Evolutionary conservation across 2,888 invertebrate genomes (phyloP).

Genomic region (Ectemnius lituratus): DNA sequence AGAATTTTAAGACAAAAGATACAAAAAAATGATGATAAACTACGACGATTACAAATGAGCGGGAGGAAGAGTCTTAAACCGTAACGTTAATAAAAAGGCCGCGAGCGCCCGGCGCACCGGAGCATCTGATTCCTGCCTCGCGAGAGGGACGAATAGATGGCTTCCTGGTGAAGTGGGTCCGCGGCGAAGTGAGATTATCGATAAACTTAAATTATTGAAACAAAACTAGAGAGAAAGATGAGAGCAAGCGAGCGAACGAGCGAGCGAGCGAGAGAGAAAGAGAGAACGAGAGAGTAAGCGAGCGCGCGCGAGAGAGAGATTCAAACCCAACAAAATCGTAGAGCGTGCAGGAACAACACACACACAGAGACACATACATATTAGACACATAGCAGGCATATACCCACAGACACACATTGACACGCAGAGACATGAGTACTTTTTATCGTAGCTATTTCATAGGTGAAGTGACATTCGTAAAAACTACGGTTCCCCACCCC

Average conservation of each 20-base stretch:
- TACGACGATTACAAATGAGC: slow-evolving; percentile 29
- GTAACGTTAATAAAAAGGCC: slow-evolving; percentile 70
- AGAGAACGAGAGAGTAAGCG: not conserved
- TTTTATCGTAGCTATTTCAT: slow-evolving; percentile 77
- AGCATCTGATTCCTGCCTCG: not conserved
- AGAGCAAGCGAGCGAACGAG: slow-evolving; percentile 34
- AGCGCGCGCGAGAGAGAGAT: not conserved
- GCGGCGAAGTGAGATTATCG: slow-evolving; percentile 80
- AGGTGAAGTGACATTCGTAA: slow-evolving; percentile 65
- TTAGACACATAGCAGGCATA: too few species aligned
- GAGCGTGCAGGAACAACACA: slow-evolving; percentile 5
- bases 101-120: slow-evolving; percentile 29
- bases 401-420: too few species aligned
- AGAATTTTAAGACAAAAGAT: slow-evolving; percentile 59
- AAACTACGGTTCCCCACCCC: slow-evolving; percentile 31
- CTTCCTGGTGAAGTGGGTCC: slow-evolving; percentile 10
- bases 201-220: slow-evolving; percentile 71
- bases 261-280: slow-evolving; percentile 75
- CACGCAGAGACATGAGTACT: slow-evolving; percentile 69
- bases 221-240: slow-evolving; percentile 52
- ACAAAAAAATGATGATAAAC: slow-evolving; percentile 49
- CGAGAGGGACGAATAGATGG: too few species aligned
- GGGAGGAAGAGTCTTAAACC: slow-evolving; percentile 49
- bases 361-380: too few species aligned
- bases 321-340: slow-evolving; percentile 2